A percentile compares a stretch with the other conserved stretches of the same genome.
phyloP scores from a whole-genome alignment of 2,797 vertebrate genomes.

The Chloroceryle amazona region DNA sequence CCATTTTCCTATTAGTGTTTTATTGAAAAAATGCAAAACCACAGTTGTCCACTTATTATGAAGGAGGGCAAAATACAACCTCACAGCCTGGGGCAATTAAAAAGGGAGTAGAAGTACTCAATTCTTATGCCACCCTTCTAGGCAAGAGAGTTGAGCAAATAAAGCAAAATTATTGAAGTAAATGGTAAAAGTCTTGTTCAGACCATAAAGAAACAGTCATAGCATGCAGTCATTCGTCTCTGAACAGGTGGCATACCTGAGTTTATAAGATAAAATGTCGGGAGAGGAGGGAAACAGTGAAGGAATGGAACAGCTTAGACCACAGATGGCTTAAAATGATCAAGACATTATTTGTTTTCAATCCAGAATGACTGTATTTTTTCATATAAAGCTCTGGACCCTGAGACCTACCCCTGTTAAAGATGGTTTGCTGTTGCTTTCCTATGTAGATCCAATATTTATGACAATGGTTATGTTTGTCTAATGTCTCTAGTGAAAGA shows the following conservation, averaged over 20 bases:
- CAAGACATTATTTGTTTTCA: not conserved
- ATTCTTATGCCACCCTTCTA: not conserved
- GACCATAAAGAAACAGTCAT: not conserved
- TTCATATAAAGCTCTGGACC: not conserved
- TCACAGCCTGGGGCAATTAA: not conserved
- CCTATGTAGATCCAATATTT: not conserved
- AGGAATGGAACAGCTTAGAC: not conserved
- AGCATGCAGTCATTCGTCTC: not conserved
- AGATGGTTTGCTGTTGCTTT: not conserved
- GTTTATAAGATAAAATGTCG: rapidly evolving
- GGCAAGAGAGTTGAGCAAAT: not conserved
- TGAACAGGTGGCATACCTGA: not conserved
- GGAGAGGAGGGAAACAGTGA: rapidly evolving
- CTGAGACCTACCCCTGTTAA: not conserved
- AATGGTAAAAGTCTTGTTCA: not conserved
- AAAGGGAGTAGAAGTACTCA: not conserved
- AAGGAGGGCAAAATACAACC: not conserved
- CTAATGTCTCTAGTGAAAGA: not conserved
- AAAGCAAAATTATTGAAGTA: not conserved
- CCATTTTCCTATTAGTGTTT: not conserved
- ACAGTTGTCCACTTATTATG: not conserved
- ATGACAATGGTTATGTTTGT: not conserved
- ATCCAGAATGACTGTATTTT: not conserved
- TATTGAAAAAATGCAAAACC: not conserved
- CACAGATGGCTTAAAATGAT: not conserved